phyloP scores from a whole-genome alignment of 2,797 vertebrate genomes.

The Sebastes taczanowskii region DNA sequence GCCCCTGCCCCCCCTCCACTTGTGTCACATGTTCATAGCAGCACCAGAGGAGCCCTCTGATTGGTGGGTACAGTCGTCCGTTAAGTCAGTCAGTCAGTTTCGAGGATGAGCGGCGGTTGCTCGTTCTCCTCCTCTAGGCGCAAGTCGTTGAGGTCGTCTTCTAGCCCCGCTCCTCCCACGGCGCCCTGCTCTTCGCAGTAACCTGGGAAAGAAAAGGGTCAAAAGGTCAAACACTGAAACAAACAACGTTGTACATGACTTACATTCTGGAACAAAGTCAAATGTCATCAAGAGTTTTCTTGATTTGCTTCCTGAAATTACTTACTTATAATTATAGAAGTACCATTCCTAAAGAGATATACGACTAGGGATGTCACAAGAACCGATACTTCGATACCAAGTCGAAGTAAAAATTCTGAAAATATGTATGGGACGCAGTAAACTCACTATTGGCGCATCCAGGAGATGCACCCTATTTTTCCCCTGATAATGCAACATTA shows the following conservation, averaged over 20 bases:
- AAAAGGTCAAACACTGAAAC: background rate
- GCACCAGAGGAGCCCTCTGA: slow-evolving; percentile 86
- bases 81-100: slow-evolving; percentile 92
- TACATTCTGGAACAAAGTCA: background rate
- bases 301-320: background rate
- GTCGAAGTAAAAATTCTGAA: too few species aligned
- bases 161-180: slow-evolving; percentile 89
- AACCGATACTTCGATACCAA: too few species aligned
- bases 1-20: slow-evolving; percentile 65
- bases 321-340: background rate
- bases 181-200: slow-evolving; percentile 94
- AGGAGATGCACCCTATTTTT: too few species aligned
- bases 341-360: background rate
- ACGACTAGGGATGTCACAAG: too few species aligned
- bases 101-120: slow-evolving; percentile 95
- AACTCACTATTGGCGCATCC: too few species aligned
- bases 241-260: background rate
- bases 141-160: slow-evolving; percentile 90
- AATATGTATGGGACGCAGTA: too few species aligned
- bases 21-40: slow-evolving; percentile 89
- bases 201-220: slow-evolving; percentile 77
- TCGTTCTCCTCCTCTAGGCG: slow-evolving; percentile 95
- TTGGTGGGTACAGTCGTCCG: slow-evolving; percentile 74
- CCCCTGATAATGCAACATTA: too few species aligned
- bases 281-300: background rate